Percentiles rank a stretch among this genome's conserved stretches.
Conservation (phyloP, 2,888 invertebrate genomes). For the Beris chalybata region DNA sequence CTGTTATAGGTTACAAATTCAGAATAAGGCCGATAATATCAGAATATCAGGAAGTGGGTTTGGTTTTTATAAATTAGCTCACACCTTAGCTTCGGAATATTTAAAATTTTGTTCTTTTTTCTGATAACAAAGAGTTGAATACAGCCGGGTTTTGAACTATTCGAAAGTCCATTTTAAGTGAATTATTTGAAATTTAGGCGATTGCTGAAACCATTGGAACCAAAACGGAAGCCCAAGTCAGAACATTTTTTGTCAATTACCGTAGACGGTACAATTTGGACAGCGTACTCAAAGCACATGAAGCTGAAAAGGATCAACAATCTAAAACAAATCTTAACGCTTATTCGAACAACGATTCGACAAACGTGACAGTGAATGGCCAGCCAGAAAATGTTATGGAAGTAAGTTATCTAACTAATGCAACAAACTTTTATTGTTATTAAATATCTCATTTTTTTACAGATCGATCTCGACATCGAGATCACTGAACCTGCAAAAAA, state of each 20-base stretch:
- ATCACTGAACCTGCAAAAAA: conserved; percentile 41
- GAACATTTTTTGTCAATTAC: conserved; percentile 90
- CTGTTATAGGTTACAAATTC: no score
- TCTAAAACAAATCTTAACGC: conserved; percentile 54
- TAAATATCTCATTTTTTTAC: conserved; percentile 23
- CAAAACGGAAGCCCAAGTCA: conserved; percentile 90
- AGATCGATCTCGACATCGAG: conserved; percentile 48
- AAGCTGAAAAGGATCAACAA: conserved; percentile 67
- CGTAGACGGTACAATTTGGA: conserved; percentile 88
- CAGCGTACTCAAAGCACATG: conserved; percentile 80
- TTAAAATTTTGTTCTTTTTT: no score
- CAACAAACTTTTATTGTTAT: background rate
- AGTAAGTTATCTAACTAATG: conserved; percentile 40
- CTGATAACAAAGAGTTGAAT: no score
- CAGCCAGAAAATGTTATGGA: conserved; percentile 45
- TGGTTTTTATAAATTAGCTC: no score
- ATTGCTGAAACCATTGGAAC: conserved; percentile 95
- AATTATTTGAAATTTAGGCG: conserved; percentile 69
- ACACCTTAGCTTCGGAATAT: no score
- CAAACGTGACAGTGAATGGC: conserved; percentile 43
- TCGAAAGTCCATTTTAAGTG: background rate
- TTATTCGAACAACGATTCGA: conserved; percentile 54
- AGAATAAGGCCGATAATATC: no score
- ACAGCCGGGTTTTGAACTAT: no score
- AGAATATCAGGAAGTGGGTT: no score